phyloP scores from a whole-genome alignment of 2,113 vertebrate genomes.

The Anseranas semipalmata region DNA sequence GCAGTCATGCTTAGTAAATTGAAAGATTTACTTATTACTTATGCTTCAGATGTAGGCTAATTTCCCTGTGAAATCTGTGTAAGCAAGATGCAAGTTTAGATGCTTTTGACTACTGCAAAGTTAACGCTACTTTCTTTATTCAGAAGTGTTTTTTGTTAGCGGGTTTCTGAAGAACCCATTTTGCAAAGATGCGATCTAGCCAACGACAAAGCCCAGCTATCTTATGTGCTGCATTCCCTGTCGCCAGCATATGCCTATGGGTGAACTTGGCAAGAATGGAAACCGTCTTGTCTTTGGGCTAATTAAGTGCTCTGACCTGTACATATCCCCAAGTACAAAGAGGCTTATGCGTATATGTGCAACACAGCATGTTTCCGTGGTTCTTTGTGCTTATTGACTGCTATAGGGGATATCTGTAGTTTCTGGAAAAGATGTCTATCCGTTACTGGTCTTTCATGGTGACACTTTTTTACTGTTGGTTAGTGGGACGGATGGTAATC shows the following conservation, averaged over 20 bases:
- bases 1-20: neutral
- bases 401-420: neutral
- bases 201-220: neutral
- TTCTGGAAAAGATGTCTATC: neutral
- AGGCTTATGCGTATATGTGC: neutral
- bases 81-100: neutral
- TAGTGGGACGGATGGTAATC: neutral
- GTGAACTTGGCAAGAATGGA: neutral
- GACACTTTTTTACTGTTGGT: neutral
- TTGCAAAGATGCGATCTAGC: neutral
- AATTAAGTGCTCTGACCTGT: neutral
- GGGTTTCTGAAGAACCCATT: neutral
- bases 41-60: slow-evolving; percentile 30
- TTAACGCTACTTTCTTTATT: neutral
- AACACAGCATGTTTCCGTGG: neutral
- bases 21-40: slow-evolving; percentile 5
- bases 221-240: neutral
- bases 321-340: neutral
- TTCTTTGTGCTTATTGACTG: neutral
- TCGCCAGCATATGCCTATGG: too few species aligned
- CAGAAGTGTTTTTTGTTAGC: neutral
- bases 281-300: neutral
- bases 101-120: neutral
- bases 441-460: neutral
- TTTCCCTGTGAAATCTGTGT: slow-evolving; percentile 16